These are phyloP conservation scores for Eretmocerus hayati DNA, from an alignment of 2,888 invertebrate species.

Conservation along the genomic window DNA sequence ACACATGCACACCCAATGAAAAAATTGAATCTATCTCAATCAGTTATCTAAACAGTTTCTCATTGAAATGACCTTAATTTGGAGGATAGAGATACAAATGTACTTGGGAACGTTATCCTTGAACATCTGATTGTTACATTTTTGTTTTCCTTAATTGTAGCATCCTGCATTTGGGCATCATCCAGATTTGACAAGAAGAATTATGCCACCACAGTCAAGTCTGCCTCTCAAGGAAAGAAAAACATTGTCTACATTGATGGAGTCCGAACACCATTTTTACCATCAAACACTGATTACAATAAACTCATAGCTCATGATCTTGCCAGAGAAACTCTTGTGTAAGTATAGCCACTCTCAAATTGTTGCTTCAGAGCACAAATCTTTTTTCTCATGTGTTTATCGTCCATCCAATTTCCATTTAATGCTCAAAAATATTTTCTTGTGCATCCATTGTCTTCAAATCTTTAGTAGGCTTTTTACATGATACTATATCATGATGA, in stretches of 20 bases:
- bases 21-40: too few species aligned
- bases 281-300: constrained; percentile 88
- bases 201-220: constrained; percentile 25
- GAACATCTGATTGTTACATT: background rate
- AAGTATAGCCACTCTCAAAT: too few species aligned
- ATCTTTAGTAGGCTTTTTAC: background rate
- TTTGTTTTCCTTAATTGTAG: constrained; percentile 12
- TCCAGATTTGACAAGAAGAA: constrained; percentile 22
- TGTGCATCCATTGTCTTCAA: constrained; percentile 4
- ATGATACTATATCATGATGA: constrained; percentile 3
- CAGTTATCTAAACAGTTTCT: too few species aligned
- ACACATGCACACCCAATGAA: too few species aligned
- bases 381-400: too few species aligned
- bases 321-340: constrained; percentile 83
- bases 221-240: constrained; percentile 43
- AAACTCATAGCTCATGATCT: constrained; percentile 95
- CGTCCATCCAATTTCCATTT: too few species aligned
- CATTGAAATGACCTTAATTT: too few species aligned
- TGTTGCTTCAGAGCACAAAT: too few species aligned
- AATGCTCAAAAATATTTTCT: background rate
- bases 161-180: constrained; percentile 23
- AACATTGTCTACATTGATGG: constrained; percentile 96
- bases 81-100: too few species aligned
- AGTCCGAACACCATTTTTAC: constrained; percentile 89
- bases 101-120: too few species aligned